Base-by-base conservation (phyloP, 2,113 vertebrate genomes). In the Epinephelus moara region DNA sequence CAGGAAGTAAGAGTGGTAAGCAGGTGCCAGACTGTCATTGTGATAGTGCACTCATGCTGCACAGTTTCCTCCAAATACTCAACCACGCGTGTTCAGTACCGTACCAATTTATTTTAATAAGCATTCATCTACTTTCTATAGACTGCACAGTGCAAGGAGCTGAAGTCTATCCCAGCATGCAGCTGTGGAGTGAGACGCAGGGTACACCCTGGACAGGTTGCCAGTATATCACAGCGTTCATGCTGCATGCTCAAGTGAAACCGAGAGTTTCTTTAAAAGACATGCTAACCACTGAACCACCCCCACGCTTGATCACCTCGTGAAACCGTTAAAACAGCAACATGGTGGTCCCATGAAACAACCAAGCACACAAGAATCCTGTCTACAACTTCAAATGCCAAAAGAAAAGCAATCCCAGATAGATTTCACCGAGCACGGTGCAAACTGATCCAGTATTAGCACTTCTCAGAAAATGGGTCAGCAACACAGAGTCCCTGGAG, bases 401-500 rank as follows among this genome's bases (percentile, higher is more conserved):
- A 52, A 56, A 30, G 18, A 63, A 50, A 37, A 55, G 61, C 18
- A 45, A 59, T 27, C 27, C 21, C 33, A 14, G 11, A 4, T 45
- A 2, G 0, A 27, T 23, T 53, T 30, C 42, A 55, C 2, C 1
- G 9, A 13, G 61, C 2, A 3, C 17, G 15, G 57, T 23, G 71
- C n/a, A 7, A 67, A 70, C 30, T 12, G 59, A 76, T 55, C 42
- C 45, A 14, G 60, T 7, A 2, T 47, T 14, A n/a, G 21, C 9
- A 12, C 23, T 73, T 60, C 68, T 62, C 30, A 66, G 61, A 78
- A 80, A 79, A 61, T 70, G 42, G 70, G 78, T 76, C 82, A 77
- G 57, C 40, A 37, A 27, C 66, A n/a, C 5, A 2, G 37, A 67
- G 45, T 50, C 63, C 42, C 53, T 17, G n/a, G 11, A 78, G 60